A percentile compares a stretch with the other conserved stretches of the same genome.
phyloP scores from a whole-genome alignment of 2,113 vertebrate genomes.

The Salvelinus alpinus region DNA sequence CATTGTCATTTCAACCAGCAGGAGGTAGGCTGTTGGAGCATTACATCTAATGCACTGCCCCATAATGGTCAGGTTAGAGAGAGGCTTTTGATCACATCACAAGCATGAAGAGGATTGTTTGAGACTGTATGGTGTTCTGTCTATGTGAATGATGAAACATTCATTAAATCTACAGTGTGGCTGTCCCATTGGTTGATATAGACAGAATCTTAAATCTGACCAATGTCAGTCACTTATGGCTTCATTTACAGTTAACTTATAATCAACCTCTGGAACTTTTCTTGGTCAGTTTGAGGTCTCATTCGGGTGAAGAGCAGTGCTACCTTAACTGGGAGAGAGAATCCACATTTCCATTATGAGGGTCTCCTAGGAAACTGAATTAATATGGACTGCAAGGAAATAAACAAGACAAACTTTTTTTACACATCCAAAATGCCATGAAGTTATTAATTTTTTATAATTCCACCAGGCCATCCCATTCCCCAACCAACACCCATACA shows the following conservation, averaged over 20 bases:
- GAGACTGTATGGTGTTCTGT: neutral
- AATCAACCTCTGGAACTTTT: neutral
- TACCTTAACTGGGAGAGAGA: constrained; percentile 41
- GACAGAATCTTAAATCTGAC: neutral
- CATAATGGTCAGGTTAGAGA: neutral
- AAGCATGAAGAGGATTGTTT: neutral
- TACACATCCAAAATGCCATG: neutral
- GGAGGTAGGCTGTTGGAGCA: too few relatives aligned
- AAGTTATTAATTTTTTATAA: constrained; percentile 19
- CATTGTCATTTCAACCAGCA: constrained; percentile 21
- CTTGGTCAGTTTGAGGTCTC: neutral
- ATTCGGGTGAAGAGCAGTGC: constrained; percentile 9
- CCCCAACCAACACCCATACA: constrained; percentile 4
- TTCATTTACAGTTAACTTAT: neutral
- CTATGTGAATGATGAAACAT: neutral
- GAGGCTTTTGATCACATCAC: neutral
- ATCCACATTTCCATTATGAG: constrained; percentile 29
- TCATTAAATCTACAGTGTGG: neutral
- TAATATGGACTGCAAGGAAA: constrained; percentile 17
- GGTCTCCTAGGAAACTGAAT: constrained; percentile 44
- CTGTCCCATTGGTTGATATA: neutral
- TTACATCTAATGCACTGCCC: neutral
- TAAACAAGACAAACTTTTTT: constrained; percentile 20
- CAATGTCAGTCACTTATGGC: neutral
- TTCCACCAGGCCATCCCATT: neutral